Conservation (phyloP, 2,797 vertebrate species). For the Poeciliopsis presidionis region DNA sequence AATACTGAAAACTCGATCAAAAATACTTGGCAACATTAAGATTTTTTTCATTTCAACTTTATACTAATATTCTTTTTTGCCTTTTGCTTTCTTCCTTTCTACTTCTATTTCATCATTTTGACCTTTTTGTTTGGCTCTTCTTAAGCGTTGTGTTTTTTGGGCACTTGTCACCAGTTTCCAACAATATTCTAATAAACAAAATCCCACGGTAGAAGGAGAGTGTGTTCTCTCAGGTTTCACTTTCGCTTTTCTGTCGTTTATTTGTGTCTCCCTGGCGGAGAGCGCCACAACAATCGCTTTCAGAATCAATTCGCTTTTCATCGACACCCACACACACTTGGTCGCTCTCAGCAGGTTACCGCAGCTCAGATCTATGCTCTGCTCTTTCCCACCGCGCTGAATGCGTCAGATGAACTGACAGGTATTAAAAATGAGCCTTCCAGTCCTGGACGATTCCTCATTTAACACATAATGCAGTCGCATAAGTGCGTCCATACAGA, state of each 20-base stretch:
- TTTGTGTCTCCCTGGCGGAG: constrained; percentile 19
- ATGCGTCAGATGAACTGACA: constrained; percentile 51
- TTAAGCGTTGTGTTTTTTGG: background rate
- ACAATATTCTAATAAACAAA: background rate
- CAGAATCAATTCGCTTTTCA: constrained; percentile 38
- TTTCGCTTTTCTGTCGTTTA: constrained; percentile 26
- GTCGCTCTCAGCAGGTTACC: constrained; percentile 32
- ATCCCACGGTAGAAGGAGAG: background rate
- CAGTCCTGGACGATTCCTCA: constrained; percentile 44
- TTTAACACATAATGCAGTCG: constrained; percentile 34
- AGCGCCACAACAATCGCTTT: constrained; percentile 42
- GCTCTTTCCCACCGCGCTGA: constrained; percentile 33
- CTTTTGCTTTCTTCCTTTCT: background rate
- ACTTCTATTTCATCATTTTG: background rate
- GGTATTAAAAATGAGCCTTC: constrained; percentile 47
- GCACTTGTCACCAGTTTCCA: background rate
- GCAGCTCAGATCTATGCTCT: constrained; percentile 40
- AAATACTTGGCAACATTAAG: too few relatives aligned
- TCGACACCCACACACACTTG: constrained; percentile 43
- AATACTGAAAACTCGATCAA: too few relatives aligned
- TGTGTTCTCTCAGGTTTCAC: constrained; percentile 2
- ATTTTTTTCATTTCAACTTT: background rate
- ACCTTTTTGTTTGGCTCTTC: background rate
- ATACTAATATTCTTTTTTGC: background rate
- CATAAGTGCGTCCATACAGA: constrained; percentile 10